Evolutionary conservation across 2,113 vertebrate genomes (phyloP).

Genomic region (Pygoscelis adeliae): DNA sequence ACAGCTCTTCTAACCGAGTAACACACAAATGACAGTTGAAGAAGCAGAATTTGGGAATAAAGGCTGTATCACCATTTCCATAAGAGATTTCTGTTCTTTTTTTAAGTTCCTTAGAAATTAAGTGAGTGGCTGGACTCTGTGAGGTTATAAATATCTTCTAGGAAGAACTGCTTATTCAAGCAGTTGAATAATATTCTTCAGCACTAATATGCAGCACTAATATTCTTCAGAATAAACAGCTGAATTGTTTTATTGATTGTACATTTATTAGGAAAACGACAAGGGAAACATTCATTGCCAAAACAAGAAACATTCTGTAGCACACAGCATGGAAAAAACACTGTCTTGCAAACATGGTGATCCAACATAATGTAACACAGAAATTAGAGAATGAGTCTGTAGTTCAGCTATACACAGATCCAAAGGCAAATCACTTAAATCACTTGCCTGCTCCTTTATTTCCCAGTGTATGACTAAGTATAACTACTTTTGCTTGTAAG

Average conservation of each 20-base stretch:
- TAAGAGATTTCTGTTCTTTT: background rate
- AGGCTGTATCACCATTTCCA: background rate
- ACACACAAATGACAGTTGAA: background rate
- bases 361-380: background rate
- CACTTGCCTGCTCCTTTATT: background rate
- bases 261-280: background rate
- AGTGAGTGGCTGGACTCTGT: background rate
- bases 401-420: background rate
- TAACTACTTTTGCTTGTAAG: background rate
- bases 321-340: background rate
- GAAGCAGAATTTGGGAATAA: background rate
- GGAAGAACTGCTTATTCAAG: background rate
- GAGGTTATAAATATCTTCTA: background rate
- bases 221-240: background rate
- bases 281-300: background rate
- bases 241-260: background rate
- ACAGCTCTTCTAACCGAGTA: background rate
- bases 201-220: background rate
- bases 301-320: background rate
- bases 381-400: background rate
- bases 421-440: background rate
- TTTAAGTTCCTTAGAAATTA: background rate
- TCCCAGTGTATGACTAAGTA: background rate
- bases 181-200: background rate
- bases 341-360: background rate